Evolutionary conservation across 2,797 vertebrate genomes (phyloP).

Genomic region (Pygocentrus nattereri): DNA sequence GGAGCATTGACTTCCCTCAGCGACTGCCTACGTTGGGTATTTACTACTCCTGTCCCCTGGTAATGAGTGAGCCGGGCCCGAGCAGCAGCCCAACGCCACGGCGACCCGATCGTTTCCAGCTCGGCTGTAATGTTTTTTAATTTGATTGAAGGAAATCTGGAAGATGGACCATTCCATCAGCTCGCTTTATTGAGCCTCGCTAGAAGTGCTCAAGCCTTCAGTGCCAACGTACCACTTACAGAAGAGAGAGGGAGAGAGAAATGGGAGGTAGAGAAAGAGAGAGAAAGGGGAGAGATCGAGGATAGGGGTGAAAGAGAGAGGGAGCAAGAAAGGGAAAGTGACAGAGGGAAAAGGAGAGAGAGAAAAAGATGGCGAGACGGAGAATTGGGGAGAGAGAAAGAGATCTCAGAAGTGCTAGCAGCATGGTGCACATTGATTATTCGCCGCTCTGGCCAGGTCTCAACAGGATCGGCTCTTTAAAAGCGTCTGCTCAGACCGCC

Average conservation of each 20-base stretch:
- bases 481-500: conserved; percentile 39
- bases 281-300: neutral
- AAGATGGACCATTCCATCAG: conserved; percentile 32
- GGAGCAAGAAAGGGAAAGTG: neutral
- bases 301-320: neutral
- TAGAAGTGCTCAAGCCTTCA: conserved; percentile 18
- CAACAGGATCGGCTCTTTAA: conserved; percentile 43
- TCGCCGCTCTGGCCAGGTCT: conserved; percentile 19
- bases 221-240: conserved; percentile 51
- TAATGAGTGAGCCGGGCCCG: conserved; percentile 26
- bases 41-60: conserved; percentile 15
- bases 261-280: neutral
- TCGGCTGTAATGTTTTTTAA: conserved; percentile 44
- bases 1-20: neutral
- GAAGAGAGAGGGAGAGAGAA: neutral
- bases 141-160: conserved; percentile 57
- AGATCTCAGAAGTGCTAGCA: neutral
- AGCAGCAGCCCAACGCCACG: conserved; percentile 26
- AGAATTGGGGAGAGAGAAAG: neutral
- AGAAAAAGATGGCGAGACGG: neutral
- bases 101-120: conserved; percentile 40
- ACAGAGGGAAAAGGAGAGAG: neutral
- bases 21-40: neutral
- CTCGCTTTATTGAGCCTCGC: conserved; percentile 38
- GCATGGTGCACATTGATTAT: conserved; percentile 45